A percentile compares a stretch with the other conserved stretches of the same genome.
phyloP scores from a whole-genome alignment of 2,888 invertebrate genomes.

The Cantharis lateralis region DNA sequence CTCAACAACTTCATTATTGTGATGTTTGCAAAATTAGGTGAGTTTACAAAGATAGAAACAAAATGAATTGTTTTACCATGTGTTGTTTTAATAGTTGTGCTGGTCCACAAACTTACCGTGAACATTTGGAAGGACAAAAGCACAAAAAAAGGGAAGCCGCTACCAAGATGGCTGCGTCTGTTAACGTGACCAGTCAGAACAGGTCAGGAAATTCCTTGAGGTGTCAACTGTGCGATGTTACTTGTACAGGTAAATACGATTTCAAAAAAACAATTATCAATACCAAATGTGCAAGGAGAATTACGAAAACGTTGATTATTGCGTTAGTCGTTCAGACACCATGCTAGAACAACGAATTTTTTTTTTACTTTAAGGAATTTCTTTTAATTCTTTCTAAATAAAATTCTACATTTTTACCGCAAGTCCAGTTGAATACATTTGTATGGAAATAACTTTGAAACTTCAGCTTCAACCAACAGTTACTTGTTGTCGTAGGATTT shows the following conservation, averaged over 20 bases:
- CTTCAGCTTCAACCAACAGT: no score
- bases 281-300: slow-evolving; percentile 32
- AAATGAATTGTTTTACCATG: neutral
- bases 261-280: neutral
- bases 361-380: neutral
- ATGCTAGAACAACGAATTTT: slow-evolving; percentile 28
- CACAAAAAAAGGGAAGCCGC: slow-evolving; percentile 98
- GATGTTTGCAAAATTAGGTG: slow-evolving; percentile 98
- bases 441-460: no score
- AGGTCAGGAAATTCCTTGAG: slow-evolving; percentile 74
- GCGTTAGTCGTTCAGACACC: slow-evolving; percentile 37
- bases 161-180: slow-evolving; percentile 71
- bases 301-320: slow-evolving; percentile 26
- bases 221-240: slow-evolving; percentile 97
- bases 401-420: neutral
- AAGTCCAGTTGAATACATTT: no score
- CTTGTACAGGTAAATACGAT: slow-evolving; percentile 79
- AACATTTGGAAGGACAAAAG: slow-evolving; percentile 97
- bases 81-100: slow-evolving; percentile 48
- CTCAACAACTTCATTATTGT: slow-evolving; percentile 95
- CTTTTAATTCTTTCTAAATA: neutral
- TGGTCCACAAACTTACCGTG: slow-evolving; percentile 77
- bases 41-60: neutral
- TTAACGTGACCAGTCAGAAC: slow-evolving; percentile 66
- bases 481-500: no score